A percentile compares a stretch with the other conserved stretches of the same genome.
phyloP scores from a whole-genome alignment of 1,140 invertebrate species.

The Sipha flava region DNA sequence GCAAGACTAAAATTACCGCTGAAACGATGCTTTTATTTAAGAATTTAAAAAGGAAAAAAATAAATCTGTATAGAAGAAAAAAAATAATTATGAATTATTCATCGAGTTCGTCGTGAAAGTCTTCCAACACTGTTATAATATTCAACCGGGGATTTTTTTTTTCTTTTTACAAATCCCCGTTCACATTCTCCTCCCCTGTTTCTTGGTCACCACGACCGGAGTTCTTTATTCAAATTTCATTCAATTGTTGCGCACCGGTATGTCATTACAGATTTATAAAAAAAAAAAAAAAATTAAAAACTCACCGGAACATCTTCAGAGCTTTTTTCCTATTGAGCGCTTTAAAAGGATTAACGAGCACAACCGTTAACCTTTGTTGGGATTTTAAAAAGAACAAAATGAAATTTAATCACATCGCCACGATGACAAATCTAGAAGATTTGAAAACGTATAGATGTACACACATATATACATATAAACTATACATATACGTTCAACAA shows the following conservation, averaged over 20 bases:
- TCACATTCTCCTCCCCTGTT: background rate
- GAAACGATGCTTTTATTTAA: constrained; percentile 8
- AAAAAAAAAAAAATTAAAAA: background rate
- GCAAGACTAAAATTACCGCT: background rate
- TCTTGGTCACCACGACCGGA: background rate
- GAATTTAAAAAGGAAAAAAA: background rate
- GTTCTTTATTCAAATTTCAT: constrained; percentile 5
- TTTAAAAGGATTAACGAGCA: constrained; percentile 21
- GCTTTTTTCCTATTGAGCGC: background rate
- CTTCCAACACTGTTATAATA: background rate
- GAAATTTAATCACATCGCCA: background rate
- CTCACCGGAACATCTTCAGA: background rate
- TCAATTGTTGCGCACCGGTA: background rate
- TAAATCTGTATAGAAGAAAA: background rate
- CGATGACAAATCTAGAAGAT: background rate
- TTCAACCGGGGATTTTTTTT: background rate
- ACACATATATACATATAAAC: background rate
- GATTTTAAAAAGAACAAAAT: background rate
- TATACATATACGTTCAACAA: background rate
- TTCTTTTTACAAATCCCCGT: background rate
- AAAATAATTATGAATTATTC: constrained; percentile 14
- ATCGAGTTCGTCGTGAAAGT: background rate
- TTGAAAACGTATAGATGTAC: background rate
- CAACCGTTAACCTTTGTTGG: background rate
- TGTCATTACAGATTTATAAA: background rate